phyloP scores from a whole-genome alignment of 64 coral and sea anemone species.

The Montipora efflorescens region DNA sequence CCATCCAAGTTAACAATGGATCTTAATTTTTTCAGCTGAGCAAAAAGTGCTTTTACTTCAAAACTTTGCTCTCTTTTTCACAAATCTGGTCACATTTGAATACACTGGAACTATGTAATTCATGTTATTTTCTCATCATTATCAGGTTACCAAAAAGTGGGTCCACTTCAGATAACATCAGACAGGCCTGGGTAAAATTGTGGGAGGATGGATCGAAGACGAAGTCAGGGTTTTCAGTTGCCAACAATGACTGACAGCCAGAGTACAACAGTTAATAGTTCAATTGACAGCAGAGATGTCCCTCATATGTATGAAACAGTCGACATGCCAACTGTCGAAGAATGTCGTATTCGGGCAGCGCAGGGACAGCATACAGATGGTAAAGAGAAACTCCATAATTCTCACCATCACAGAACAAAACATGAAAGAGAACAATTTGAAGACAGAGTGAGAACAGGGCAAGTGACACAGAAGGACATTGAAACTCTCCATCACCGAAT shows the following conservation, averaged over 20 bases:
- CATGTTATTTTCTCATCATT: background rate
- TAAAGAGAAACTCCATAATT: background rate
- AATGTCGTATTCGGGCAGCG: background rate
- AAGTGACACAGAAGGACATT: constrained; percentile 28
- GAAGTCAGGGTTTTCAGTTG: background rate
- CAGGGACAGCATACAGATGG: background rate
- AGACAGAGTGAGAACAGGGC: background rate
- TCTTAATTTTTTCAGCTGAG: too few species aligned
- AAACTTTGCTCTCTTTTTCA: background rate
- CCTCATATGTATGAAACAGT: background rate
- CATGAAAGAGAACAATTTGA: constrained; percentile 42
- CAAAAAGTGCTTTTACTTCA: too few species aligned
- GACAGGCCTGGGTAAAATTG: background rate
- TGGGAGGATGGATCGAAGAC: background rate
- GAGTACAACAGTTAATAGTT: background rate
- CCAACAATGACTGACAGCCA: background rate
- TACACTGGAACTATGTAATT: background rate
- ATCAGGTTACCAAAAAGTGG: background rate
- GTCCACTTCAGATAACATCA: background rate
- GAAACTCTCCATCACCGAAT: background rate
- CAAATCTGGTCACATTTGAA: background rate
- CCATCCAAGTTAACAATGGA: too few species aligned
- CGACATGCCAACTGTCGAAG: constrained; percentile 10
- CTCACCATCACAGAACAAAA: constrained; percentile 5
- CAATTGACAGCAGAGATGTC: background rate